A percentile compares a stretch with the other conserved stretches of the same genome.
These are phyloP conservation scores for Habrosyne pyritoides DNA, from an alignment of 2,888 invertebrate species.

Conservation along the genomic window DNA sequence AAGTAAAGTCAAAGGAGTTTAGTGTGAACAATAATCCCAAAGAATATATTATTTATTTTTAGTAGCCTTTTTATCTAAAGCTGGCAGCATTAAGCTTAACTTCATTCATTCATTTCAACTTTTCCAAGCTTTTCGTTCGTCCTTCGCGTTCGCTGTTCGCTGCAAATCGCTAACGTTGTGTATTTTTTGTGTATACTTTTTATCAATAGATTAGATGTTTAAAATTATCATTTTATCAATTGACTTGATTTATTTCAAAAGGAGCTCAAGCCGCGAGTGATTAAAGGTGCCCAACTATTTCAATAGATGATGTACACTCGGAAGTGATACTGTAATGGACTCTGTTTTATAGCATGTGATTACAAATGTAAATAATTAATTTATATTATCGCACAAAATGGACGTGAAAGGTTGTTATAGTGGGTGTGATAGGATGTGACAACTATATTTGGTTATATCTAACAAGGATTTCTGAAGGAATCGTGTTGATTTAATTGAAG, in stretches of 20 bases:
- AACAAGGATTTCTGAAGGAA: constrained; percentile 17
- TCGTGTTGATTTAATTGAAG: constrained; percentile 16
- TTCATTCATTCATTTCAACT: constrained; percentile 32
- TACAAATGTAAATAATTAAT: constrained; percentile 70
- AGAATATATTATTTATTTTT: not conserved
- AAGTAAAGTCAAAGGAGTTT: too few relatives aligned
- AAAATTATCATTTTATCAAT: constrained; percentile 15
- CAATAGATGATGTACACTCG: constrained; percentile 39
- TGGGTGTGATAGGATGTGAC: constrained; percentile 64
- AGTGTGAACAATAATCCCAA: too few relatives aligned
- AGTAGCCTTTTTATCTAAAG: constrained; percentile 5
- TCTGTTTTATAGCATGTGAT: constrained; percentile 66
- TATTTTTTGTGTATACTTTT: constrained; percentile 5
- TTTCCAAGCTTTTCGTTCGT: constrained; percentile 40
- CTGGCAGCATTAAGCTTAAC: constrained; percentile 21
- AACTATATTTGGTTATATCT: constrained; percentile 36
- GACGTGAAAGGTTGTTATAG: constrained; percentile 65
- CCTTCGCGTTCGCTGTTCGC: constrained; percentile 37
- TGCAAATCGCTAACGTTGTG: constrained; percentile 8
- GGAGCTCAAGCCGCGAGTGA: constrained; percentile 48
- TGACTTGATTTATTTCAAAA: constrained; percentile 24
- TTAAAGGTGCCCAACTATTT: constrained; percentile 41
- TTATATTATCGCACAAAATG: constrained; percentile 66
- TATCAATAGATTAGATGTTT: constrained; percentile 9
- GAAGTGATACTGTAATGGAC: constrained; percentile 11